Base-by-base conservation (phyloP, 2,888 invertebrate genomes). In the Lepidocyrtoides sp. region DNA sequence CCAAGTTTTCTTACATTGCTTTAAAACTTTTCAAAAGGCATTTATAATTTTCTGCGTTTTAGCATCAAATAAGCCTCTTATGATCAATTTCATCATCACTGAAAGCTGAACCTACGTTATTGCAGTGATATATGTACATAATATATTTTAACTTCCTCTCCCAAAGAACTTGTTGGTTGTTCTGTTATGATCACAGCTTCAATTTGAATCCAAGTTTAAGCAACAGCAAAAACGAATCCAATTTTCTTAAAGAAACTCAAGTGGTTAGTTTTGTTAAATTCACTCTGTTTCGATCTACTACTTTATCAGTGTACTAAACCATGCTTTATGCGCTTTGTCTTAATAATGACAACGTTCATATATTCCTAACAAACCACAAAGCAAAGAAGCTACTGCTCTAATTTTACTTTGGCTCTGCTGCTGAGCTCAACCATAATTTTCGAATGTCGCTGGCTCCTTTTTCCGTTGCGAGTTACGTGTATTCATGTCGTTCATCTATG, bases 211-310 rank as follows among this genome's bases (percentile, higher is more conserved):
- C 14, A 14, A 8, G 10, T 1, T 29, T 10, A 23, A 20, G 26
- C 23, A 72, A 72, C 41, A 20, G 10, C 10, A 48, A 20, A 63
- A 29, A 10, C 14, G 48, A 17, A 69, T 69, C 41, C 23, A 72
- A 44, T 72, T 72, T 72, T 72, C 72, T 36, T 48, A 14, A 2
- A 2, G 72, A 48, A 48, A 44, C 48, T 23, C 23, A 72, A 72
- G 72, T 72, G 72, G 72, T 48, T 72, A 72, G 72, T 44, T 72
- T 72, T 44, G 48, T 72, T 26, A 23, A 44, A 72, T 44, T 72
- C 72, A 72, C 20, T 72, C 23, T 20, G 12, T 72, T 44, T 72
- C 72, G 48, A 48, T 72, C 48, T 17, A 23, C 0, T 12, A 48
- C 26, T 72, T 48, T 23, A 23, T 72, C 44, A 72, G 48, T 72